A percentile compares a stretch with the other conserved stretches of the same genome.
These are phyloP conservation scores for Actinopyga echinites DNA, from an alignment of 53 echinoderm and acorn worm genomes.

Conservation along the genomic window DNA sequence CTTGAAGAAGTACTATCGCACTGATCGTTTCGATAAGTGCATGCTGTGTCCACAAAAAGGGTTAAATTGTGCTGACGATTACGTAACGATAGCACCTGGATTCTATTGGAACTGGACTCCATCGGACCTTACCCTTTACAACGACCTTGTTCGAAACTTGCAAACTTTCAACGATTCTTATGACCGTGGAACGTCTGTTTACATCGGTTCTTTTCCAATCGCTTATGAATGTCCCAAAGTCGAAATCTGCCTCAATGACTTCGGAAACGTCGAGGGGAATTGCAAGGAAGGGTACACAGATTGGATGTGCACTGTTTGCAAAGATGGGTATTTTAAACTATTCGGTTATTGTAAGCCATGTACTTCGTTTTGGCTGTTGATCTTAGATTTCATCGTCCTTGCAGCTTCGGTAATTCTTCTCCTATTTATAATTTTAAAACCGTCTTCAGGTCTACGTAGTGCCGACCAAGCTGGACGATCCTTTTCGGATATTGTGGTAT, in stretches of 20 bases:
- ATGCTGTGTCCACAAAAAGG: conserved; percentile 33
- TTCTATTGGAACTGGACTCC: conserved; percentile 47
- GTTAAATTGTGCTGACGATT: conserved; percentile 1
- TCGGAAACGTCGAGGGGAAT: not conserved
- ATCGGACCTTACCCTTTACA: not conserved
- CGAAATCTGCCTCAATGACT: not conserved
- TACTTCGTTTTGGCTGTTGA: conserved; percentile 6
- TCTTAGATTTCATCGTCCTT: not conserved
- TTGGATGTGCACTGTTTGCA: conserved; percentile 48
- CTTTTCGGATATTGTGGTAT: conserved; percentile 2
- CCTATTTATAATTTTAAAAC: not conserved
- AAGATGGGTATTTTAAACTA: not conserved
- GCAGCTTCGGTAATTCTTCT: not conserved
- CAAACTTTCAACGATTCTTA: conserved; percentile 12
- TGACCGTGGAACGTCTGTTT: not conserved
- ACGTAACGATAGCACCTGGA: not conserved
- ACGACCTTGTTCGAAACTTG: not conserved
- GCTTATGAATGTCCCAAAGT: conserved; percentile 34
- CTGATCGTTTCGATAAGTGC: conserved; percentile 35
- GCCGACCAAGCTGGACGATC: not conserved
- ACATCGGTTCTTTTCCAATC: conserved; percentile 6
- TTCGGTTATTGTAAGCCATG: conserved; percentile 40
- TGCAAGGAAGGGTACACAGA: conserved; percentile 37
- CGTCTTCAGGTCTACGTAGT: not conserved
- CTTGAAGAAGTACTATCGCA: conserved; percentile 14